A percentile compares a stretch with the other conserved stretches of the same genome.
Evolutionary conservation across 2,888 invertebrate species (phyloP).

Genomic region (Drosophila mettleri): DNA sequence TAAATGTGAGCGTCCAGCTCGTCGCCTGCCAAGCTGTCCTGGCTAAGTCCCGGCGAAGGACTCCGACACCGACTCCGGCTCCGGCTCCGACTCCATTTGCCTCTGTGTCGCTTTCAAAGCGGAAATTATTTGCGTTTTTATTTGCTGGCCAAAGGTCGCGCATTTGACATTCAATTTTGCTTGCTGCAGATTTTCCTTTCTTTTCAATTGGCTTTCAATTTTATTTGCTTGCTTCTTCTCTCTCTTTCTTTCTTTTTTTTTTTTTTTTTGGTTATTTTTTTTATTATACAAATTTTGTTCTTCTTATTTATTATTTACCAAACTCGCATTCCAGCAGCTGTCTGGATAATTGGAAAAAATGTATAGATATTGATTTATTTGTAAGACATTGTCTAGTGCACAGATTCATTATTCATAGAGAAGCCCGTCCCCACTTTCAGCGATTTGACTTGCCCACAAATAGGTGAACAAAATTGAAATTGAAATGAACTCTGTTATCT

Average conservation of each 20-base stretch:
- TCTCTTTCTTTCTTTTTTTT: constrained; percentile 21
- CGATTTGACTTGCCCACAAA: background rate
- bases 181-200: constrained; percentile 18
- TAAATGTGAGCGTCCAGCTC: constrained; percentile 6
- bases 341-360: constrained; percentile 39
- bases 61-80: background rate
- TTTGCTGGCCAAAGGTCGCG: constrained; percentile 55
- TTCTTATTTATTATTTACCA: constrained; percentile 42
- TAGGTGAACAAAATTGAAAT: background rate
- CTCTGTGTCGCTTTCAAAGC: constrained; percentile 43
- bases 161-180: constrained; percentile 44
- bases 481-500: background rate
- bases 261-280: too few relatives aligned
- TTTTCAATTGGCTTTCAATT: constrained; percentile 22
- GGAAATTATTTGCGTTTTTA: constrained; percentile 68
- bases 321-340: constrained; percentile 34
- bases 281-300: constrained; percentile 11
- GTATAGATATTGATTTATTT: constrained; percentile 21
- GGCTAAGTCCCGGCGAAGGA: constrained; percentile 1
- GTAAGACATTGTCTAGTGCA: constrained; percentile 1
- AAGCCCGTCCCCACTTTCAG: background rate
- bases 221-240: constrained; percentile 2
- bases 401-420: too few relatives aligned
- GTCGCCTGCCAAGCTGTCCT: background rate
- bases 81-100: constrained; percentile 13